Percentiles rank a stretch among this genome's conserved stretches.
Evolutionary conservation across 2,888 invertebrate genomes (phyloP).

Genomic region (Sinodicranocentrus sp.): DNA sequence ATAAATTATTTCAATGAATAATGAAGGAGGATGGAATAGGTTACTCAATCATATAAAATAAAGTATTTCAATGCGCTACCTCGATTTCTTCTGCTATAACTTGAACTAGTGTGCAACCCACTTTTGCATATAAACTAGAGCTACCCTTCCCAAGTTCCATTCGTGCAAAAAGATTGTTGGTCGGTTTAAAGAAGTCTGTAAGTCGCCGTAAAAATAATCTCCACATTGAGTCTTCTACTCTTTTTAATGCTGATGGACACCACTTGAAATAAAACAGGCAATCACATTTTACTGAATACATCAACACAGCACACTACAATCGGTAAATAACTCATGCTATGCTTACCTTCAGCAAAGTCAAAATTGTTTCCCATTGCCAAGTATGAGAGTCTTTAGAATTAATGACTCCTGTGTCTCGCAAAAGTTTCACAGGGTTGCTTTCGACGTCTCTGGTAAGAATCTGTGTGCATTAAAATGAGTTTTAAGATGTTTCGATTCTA

Average conservation of each 20-base stretch:
- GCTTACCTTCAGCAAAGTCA: slow-evolving; percentile 86
- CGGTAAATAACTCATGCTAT: not conserved
- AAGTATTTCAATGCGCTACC: slow-evolving; percentile 79
- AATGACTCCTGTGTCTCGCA: slow-evolving; percentile 90
- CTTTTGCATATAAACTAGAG: slow-evolving; percentile 78
- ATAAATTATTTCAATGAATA: no score
- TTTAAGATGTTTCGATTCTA: not conserved
- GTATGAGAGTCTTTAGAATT: slow-evolving; percentile 87
- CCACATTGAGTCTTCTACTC: slow-evolving; percentile 84
- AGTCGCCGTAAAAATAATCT: slow-evolving; percentile 86
- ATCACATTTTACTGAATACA: not conserved
- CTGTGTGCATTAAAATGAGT: slow-evolving; percentile 67
- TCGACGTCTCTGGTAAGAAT: slow-evolving; percentile 81
- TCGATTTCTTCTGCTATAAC: slow-evolving; percentile 85
- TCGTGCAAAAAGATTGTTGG: slow-evolving; percentile 91
- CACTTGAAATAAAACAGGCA: slow-evolving; percentile 78
- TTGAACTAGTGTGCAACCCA: slow-evolving; percentile 84
- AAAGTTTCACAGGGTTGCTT: slow-evolving; percentile 80
- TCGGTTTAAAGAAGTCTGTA: slow-evolving; percentile 91
- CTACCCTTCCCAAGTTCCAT: slow-evolving; percentile 84
- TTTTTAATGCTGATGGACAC: slow-evolving; percentile 81
- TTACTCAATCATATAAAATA: slow-evolving; percentile 33
- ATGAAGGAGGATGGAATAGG: no score
- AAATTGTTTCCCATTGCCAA: slow-evolving; percentile 97
- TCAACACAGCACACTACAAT: slow-evolving; percentile 1